Percentiles rank a stretch among this genome's conserved stretches.
These are phyloP conservation scores for Eurystomus gularis DNA, from an alignment of 2,113 vertebrate genomes.

Conservation along the genomic window DNA sequence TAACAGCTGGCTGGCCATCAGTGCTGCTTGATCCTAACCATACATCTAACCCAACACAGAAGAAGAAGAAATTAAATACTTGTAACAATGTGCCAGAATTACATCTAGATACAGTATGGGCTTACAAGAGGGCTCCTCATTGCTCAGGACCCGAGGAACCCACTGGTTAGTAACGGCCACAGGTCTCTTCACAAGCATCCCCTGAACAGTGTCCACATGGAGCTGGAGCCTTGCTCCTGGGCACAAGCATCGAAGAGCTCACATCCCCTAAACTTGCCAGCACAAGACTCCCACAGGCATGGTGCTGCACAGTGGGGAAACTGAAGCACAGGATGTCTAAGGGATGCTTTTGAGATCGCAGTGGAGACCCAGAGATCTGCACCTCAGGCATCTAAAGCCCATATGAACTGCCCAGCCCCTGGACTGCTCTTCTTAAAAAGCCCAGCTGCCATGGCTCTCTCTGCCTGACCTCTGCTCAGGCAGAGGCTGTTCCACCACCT, in stretches of 20 bases:
- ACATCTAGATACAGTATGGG: neutral
- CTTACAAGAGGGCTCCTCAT: neutral
- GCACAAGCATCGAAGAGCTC: fast-evolving
- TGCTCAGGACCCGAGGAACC: neutral
- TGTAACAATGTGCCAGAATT: neutral
- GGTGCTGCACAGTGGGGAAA: neutral
- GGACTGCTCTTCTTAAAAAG: neutral
- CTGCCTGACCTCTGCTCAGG: neutral
- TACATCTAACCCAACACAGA: neutral
- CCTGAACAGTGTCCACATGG: neutral
- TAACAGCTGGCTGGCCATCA: neutral
- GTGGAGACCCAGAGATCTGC: neutral
- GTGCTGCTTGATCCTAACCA: neutral
- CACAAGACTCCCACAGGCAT: neutral
- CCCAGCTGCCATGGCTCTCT: no score
- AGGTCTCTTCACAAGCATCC: neutral
- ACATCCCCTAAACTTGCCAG: fast-evolving
- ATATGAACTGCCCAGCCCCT: fast-evolving
- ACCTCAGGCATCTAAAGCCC: neutral
- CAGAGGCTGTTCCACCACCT: neutral
- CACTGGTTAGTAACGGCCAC: neutral
- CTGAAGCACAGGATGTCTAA: neutral
- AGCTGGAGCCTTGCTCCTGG: neutral
- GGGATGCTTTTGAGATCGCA: fast-evolving
- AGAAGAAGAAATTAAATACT: neutral